Percentiles rank a stretch among this genome's conserved stretches.
Evolutionary conservation across 1,140 invertebrate species (phyloP).

Genomic region (Archivesica marissinica): DNA sequence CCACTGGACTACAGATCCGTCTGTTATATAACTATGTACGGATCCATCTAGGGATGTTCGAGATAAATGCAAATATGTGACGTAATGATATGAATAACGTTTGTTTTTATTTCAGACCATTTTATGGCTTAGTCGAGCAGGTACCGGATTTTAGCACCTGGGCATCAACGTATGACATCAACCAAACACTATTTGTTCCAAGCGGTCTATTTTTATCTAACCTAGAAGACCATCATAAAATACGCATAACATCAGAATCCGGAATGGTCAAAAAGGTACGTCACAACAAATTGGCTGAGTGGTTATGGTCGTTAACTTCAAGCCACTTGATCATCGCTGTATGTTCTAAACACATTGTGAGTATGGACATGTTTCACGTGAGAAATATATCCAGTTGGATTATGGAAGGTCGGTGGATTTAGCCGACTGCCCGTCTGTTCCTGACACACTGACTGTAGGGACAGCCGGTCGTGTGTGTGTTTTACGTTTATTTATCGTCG

Average conservation of each 20-base stretch:
- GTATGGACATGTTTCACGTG: no score
- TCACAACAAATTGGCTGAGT: background rate
- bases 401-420: background rate
- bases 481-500: no score
- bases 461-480: no score
- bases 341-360: background rate
- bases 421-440: background rate
- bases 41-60: no score
- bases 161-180: slow-evolving; percentile 57
- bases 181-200: slow-evolving; percentile 76
- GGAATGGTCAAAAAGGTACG: slow-evolving; percentile 70
- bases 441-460: no score
- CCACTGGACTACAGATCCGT: no score
- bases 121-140: slow-evolving; percentile 65
- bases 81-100: background rate
- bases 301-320: no score
- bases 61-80: background rate
- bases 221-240: slow-evolving; percentile 53
- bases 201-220: slow-evolving; percentile 68
- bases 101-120: slow-evolving; percentile 65
- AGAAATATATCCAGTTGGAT: no score
- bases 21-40: no score
- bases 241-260: slow-evolving; percentile 62
- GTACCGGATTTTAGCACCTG: slow-evolving; percentile 68
- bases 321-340: background rate